Base-by-base conservation (phyloP, 2,797 vertebrate genomes). In the Cryptoprocta ferox region DNA sequence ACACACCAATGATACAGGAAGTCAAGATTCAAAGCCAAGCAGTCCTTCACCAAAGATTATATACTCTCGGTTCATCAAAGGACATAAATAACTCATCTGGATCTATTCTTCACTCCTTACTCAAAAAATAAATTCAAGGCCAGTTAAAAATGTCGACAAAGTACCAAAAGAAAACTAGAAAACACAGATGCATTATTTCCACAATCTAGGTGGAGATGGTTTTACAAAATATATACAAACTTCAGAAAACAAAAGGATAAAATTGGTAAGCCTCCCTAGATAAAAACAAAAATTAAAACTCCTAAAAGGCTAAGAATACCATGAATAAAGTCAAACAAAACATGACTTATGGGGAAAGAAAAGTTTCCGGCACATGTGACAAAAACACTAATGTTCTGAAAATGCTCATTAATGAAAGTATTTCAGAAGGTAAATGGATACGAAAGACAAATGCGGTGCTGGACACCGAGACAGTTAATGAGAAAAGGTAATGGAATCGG, bases 301-400 rank as follows among this genome's bases (percentile, higher is more conserved):
- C 71, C 63, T 59, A 66, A 84, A 88, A 89, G 71, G 30, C 30
- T 70, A 85, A 91, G 19, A 61, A 37, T 45, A 50, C 3, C 16
- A 81, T 35, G 85, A 73, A 94, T 88, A 71, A 70, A 85, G n/a
- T 76, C 73, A 75, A 94, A 95, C 15, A 61, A 71, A 91, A 81
- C 80, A 42, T 59, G 75, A 71, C 73, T 45, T 53, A 32, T 11
- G 13, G 26, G 71, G 12, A 13, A 45, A 53, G 30, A 24, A 94
- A 48, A 50, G 10, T 81, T 80, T 45, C 45, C 30, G 26, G 30
- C 26, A 93, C 24, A 6, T 63, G 24, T 78, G 42, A 70, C 4
- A 76, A 14, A 85, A 80, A 90, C 18, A 73, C 21, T 50, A 78
- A 78, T 56, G 63, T 83, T 45, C 71, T 85, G n/a, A 85, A 95